phyloP scores from a whole-genome alignment of 2,113 vertebrate genomes.

The Trichechus manatus region DNA sequence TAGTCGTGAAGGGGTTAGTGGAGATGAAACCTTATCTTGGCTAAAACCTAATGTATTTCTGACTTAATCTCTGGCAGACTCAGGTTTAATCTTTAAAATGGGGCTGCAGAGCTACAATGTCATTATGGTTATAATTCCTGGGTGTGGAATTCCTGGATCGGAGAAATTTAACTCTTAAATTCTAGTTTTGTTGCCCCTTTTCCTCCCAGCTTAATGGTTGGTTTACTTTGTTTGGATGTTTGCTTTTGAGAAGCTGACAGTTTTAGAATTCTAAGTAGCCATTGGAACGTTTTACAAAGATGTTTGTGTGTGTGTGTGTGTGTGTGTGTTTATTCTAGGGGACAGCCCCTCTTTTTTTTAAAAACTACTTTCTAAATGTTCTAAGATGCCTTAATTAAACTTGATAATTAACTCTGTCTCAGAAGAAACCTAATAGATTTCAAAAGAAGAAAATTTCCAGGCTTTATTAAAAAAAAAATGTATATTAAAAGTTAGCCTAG shows the following conservation, averaged over 20 bases:
- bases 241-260: neutral
- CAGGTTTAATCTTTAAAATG: neutral
- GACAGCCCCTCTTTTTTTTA: neutral
- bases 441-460: neutral
- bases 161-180: neutral
- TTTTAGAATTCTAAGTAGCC: neutral
- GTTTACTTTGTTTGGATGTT: neutral
- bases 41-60: neutral
- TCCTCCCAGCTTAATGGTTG: neutral
- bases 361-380: neutral
- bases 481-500: neutral
- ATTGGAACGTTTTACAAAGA: neutral
- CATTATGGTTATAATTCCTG: neutral
- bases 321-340: neutral
- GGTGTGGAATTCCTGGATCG: neutral
- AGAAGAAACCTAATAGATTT: neutral
- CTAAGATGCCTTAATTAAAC: conserved; percentile 2
- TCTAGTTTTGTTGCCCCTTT: neutral
- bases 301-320: neutral
- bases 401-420: neutral
- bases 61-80: neutral
- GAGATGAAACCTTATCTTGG: neutral
- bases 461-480: neutral
- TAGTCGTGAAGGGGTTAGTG: neutral
- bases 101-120: too few species aligned